Base-by-base conservation (phyloP, 1,140 invertebrate genomes). In the Archegozetes longisetosus region DNA sequence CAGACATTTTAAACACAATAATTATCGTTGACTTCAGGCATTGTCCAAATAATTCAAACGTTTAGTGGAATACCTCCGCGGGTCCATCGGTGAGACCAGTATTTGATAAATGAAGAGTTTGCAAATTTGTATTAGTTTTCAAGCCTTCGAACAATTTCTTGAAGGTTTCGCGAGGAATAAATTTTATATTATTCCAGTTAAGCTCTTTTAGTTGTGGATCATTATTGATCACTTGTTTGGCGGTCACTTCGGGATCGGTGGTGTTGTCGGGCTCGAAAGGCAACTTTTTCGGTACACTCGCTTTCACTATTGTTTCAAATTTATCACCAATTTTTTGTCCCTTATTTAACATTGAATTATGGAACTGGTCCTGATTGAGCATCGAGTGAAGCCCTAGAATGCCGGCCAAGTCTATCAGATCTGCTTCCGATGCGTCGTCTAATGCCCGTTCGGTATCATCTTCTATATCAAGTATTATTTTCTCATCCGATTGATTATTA, bases 331-430 rank as follows among this genome's bases (percentile, higher is more conserved):
- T 29, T n/a, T 85, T 85, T 71, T 90, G 86, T 22, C 85, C 86
- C 74, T 90, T 91, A 75, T 92, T 92, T 59, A 89, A 72, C 53
- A 93, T 73, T 47, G 93, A 95, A 55, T 93, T 92, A 75, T 98
- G 91, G 74, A 96, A 99, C 74, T 99, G 95, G 72, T 96, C 92
- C 79, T 98, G 95, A 75, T 97, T 98, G 83, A 99, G 88, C 88
- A 98, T 96, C 54, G 93, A 97, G 75, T 98, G 94, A 78, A 99
- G 95, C 67, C 95, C 95, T 63, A 98, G 79, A 74, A 97, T 95
- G 90, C 91, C 91, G 69, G 95, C 95, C 68, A 99, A 79, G 79
- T 99, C 95, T 66, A 98, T 97, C 64, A 99, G 86, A 79, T 99
- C 95, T 75, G 96, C 90, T 76, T 98, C 94, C 63, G 87, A 82